Conservation (phyloP, 2,888 invertebrate genomes). For the Palloptera scutellata region DNA sequence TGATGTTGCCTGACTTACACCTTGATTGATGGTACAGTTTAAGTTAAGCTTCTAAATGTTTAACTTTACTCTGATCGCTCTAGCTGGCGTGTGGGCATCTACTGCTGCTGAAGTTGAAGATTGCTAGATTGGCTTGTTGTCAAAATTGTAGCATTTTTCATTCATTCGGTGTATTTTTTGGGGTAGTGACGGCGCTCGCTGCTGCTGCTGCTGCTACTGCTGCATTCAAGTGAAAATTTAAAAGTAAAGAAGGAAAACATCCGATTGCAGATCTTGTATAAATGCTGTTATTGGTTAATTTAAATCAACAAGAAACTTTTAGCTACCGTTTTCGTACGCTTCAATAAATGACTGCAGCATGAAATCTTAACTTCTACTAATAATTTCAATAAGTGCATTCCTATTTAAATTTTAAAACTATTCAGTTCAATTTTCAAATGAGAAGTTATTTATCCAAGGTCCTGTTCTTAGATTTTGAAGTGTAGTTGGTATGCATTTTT, state of each 20-base stretch:
- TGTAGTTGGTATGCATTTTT: too few relatives aligned
- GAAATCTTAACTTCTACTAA: too few relatives aligned
- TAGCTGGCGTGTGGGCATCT: neutral
- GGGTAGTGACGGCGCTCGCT: neutral
- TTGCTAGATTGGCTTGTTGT: neutral
- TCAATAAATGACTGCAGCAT: too few relatives aligned
- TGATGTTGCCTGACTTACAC: neutral
- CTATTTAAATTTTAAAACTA: too few relatives aligned
- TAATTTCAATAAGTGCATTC: too few relatives aligned
- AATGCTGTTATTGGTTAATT: too few relatives aligned
- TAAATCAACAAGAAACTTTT: too few relatives aligned
- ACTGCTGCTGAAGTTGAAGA: neutral
- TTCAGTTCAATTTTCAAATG: too few relatives aligned
- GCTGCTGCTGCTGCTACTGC: neutral
- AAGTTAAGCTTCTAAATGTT: conserved; percentile 11
- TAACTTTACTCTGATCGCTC: neutral
- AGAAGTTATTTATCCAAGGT: too few relatives aligned
- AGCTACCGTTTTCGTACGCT: too few relatives aligned
- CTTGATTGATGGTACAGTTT: conserved; percentile 15
- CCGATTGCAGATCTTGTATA: too few relatives aligned
- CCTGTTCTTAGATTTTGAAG: too few relatives aligned
- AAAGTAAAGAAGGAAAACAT: neutral
- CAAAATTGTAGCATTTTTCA: neutral
- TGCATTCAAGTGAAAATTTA: conserved; percentile 5
- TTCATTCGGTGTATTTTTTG: neutral